These are phyloP conservation scores for Tragopan temminckii DNA, from an alignment of 2,797 vertebrate species.

Conservation along the genomic window DNA sequence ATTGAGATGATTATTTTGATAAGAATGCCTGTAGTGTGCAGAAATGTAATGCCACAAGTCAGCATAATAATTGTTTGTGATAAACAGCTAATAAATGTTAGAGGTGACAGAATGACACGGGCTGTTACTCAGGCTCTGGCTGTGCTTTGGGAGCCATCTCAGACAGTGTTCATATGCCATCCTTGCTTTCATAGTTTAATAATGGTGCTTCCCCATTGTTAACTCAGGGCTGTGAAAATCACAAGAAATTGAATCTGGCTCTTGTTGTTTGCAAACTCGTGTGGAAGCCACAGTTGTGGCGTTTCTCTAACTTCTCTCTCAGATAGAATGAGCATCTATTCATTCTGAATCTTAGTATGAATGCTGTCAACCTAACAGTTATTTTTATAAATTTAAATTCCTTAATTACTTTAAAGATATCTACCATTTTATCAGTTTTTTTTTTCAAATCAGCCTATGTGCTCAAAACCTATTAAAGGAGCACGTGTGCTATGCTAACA, in stretches of 20 bases:
- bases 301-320: background rate
- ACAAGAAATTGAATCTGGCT: background rate
- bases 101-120: background rate
- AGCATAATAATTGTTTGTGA: background rate
- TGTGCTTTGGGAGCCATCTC: background rate
- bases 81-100: background rate
- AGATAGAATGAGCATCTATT: background rate
- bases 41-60: background rate
- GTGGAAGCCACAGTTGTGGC: background rate
- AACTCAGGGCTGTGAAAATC: background rate
- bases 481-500: background rate
- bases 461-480: background rate
- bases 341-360: background rate
- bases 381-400: background rate
- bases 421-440: background rate
- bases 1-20: background rate
- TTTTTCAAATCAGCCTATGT: background rate
- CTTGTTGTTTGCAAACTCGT: background rate
- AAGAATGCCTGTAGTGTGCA: background rate
- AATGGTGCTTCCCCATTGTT: background rate
- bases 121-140: background rate
- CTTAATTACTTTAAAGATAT: background rate
- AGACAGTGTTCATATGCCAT: background rate
- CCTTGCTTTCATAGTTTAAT: background rate
- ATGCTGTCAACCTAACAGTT: background rate